Evolutionary conservation across 2,113 vertebrate species (phyloP), one percentile per base, ranked within the genome.

Genomic region (Zingel zingel): DNA sequence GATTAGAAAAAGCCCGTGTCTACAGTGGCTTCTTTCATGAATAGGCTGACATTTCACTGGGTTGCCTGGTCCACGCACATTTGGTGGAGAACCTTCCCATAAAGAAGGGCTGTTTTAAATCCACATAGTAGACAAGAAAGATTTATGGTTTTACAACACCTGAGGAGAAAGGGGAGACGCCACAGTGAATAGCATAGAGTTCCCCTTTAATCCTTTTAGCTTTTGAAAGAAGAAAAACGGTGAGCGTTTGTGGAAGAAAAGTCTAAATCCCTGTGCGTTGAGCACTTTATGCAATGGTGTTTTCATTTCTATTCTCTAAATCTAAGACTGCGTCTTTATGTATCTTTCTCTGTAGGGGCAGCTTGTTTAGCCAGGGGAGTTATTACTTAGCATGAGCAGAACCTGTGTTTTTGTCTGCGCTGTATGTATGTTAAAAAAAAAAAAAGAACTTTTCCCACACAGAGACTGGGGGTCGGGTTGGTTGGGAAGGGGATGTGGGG

Each of bases 101-200:
- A 92, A 93, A 94, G 77, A 85, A 71, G 74, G 89, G 8, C 86
- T 81, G 87, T 82, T 95, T 94, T 93, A 93, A 93, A 91, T 90
- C 88, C 86, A 47, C 87, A 93, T 86, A 84, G 80, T 85, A 67
- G 82, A 75, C 85, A 71, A 71, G 89, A 53, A 76, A 95, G 90
- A 95, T 96, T 95, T 96, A 95, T 95, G 89, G 76, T 93, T 97
- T 96, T 95, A 93, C 91, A 93, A 93, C 95, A 92, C 85, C 73
- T 81, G 90, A 91, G 80, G 88, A 92, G 93, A 92, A 92, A 93
- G 83, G 81, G 45, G 77, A 82, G 90, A 78, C 89, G 33, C 83
- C 50, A 70, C 84, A 74, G 82, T 94, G 91, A 96, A 96, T 93
- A 90, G 88, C 83, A 71, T 80, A 84, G 82, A 83, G 90, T 92